These are phyloP conservation scores for Clanis bilineata DNA, from an alignment of 2,888 invertebrate genomes.

Conservation along the genomic window DNA sequence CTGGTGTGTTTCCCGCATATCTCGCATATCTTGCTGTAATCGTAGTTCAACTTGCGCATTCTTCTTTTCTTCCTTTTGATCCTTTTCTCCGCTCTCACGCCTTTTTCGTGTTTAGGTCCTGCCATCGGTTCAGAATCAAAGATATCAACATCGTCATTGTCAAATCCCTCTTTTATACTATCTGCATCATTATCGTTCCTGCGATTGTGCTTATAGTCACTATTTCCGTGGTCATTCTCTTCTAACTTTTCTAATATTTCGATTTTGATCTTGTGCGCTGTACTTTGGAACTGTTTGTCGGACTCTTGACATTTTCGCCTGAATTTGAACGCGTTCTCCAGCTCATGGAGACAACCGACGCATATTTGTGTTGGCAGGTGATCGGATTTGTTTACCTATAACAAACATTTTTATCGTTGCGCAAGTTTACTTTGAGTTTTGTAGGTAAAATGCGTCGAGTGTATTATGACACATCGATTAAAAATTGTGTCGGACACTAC, in stretches of 20 bases:
- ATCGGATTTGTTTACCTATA: constrained; percentile 67
- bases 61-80: constrained; percentile 34
- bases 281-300: constrained; percentile 54
- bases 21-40: constrained; percentile 75
- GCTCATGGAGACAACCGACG: constrained; percentile 58
- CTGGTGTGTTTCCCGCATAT: constrained; percentile 72
- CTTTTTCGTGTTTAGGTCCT: neutral
- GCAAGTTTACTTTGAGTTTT: neutral
- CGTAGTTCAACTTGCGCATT: constrained; percentile 57
- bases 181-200: constrained; percentile 25
- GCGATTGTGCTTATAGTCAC: constrained; percentile 29
- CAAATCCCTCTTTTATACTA: constrained; percentile 31
- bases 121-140: constrained; percentile 14
- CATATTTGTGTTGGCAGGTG: constrained; percentile 67
- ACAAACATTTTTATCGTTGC: constrained; percentile 22
- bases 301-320: constrained; percentile 69
- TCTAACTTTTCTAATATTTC: constrained; percentile 45
- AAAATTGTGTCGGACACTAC: neutral
- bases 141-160: constrained; percentile 39
- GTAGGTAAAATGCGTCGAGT: neutral
- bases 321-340: constrained; percentile 74
- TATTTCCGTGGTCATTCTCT: constrained; percentile 26
- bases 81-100: constrained; percentile 27
- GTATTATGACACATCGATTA: neutral
- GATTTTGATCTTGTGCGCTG: constrained; percentile 47